Evolutionary conservation across 1,140 invertebrate species (phyloP), one percentile per base, ranked within the genome.

Genomic region (Calephelis virginiensis): DNA sequence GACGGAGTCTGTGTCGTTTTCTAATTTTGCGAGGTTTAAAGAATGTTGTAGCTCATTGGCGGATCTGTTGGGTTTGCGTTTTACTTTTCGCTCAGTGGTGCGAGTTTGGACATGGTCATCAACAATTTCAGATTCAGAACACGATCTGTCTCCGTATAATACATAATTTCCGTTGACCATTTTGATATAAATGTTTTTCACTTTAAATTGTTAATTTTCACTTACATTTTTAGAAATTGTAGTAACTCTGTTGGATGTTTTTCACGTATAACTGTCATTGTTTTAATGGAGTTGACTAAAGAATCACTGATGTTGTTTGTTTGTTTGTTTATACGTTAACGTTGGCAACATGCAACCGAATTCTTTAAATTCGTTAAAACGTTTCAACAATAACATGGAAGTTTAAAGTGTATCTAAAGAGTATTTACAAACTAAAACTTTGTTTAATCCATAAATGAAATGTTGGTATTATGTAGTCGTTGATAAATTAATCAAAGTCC

Each of bases 111-210:
- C 85, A 65, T 91, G 85, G 62, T 89, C 86, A 12, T 84, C 82
- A 6, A 89, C 82, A 49, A 87, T 89, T 73, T 88, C 85, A 0
- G 86, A 82, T 68, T 88, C 86, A 8, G 86, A 86, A 28, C 81
- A 77, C 62, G 89, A 87, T 64, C 80, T 78, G 72, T 91, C 89
- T 11, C 89, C 86, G 71, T 91, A 91, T 56, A 91, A 60, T 14
- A 89, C 76, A 61, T 91, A 91, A 68, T 91, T 89, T 7, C 89
- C 86, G 69, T 89, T 91, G 45, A 91, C 89, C 89, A 91, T 91
- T 76, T 80, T 87, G 72, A 13, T 28, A 45, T 45, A 10, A 53
- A 12, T 4, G 10, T 45, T 13, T 63, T 8, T 6, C 8, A 45
- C 8, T 2, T 12, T 37, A 3, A 53, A 56, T 9, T 8, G 28